Evolutionary conservation across 2,888 invertebrate genomes (phyloP), one percentile per base, ranked within the genome.

Genomic region (Aphidius colemani): DNA sequence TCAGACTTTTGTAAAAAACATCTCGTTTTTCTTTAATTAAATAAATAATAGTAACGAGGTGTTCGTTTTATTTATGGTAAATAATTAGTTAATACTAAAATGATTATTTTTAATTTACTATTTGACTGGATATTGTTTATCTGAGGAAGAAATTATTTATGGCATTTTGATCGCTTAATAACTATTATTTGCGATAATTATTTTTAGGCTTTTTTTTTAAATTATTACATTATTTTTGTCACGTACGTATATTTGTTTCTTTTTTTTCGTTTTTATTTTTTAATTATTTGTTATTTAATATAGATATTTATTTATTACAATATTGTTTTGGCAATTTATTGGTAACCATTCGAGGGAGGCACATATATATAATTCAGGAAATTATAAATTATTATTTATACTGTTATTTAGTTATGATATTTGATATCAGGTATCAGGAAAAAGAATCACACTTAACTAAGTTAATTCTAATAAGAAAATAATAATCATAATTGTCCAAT

Each of bases 1-100:
- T 64, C 64, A 64, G 64, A 64, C 60, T 64, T 64, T 53, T 49
- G 43, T 59, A 49, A 2, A 13, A 50, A 58, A 63, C 53, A 58
- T 18, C 5, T 30, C 5, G 5, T 30, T 30, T 30, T 30, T 30
- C 0, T 30, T 30, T 30, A 30, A 13, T 13, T 13, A 13, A 13
- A 13, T 13, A 13, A 13, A 30, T 30, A 30, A 30, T 30, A 4
- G 3, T 30, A 30, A 30, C 30, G 30, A 30, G 30, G 30, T 30
- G 30, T 30, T 30, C 30, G 13, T 13, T 13, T 13, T 13, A 13
- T 30, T 30, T 2, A 30, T 30, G 10, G 11, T 30, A 11, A 59
- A 13, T 43, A 51, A 51, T 7, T 30, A 50, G 7, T 7, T 53
- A 30, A 30, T 30, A 30, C 5, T 30, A 30, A 30, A 30, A 30